A percentile compares a stretch with the other conserved stretches of the same genome.
phyloP scores from a whole-genome alignment of 2,797 vertebrate species.

The Rachycentron canadum region DNA sequence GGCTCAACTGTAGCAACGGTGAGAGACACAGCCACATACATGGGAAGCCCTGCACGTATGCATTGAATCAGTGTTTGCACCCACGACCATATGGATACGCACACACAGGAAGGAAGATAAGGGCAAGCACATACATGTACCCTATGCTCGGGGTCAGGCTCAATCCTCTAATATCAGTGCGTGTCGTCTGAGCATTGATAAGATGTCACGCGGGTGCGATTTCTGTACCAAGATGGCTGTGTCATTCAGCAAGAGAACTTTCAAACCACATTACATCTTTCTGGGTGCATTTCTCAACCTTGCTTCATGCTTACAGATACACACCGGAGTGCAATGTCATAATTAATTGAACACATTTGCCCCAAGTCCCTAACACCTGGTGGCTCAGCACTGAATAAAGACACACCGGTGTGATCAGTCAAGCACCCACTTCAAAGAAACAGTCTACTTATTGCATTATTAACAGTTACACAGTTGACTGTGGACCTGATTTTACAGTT shows the following conservation, averaged over 20 bases:
- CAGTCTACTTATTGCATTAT: slow-evolving; percentile 59
- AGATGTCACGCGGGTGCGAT: too few relatives aligned
- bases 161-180: neutral
- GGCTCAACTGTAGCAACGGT: slow-evolving; percentile 7
- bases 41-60: slow-evolving; percentile 31
- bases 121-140: slow-evolving; percentile 8
- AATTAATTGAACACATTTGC: slow-evolving; percentile 62
- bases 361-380: slow-evolving; percentile 60
- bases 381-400: slow-evolving; percentile 47
- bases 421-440: slow-evolving; percentile 51
- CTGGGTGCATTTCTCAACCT: slow-evolving; percentile 2
- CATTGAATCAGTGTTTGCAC: slow-evolving; percentile 15
- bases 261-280: slow-evolving; percentile 3
- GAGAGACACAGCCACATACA: slow-evolving; percentile 40
- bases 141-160: slow-evolving; percentile 10
- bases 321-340: slow-evolving; percentile 25
- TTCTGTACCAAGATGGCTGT: too few relatives aligned
- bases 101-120: slow-evolving; percentile 18
- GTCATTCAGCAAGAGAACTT: slow-evolving; percentile 20
- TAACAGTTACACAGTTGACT: slow-evolving; percentile 25
- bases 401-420: slow-evolving; percentile 43
- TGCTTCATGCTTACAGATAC: neutral
- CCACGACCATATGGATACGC: slow-evolving; percentile 20
- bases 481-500: neutral
- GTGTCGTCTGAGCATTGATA: slow-evolving; percentile 13